Conservation (phyloP, 2,113 vertebrate genomes). For the Perca fluviatilis region DNA sequence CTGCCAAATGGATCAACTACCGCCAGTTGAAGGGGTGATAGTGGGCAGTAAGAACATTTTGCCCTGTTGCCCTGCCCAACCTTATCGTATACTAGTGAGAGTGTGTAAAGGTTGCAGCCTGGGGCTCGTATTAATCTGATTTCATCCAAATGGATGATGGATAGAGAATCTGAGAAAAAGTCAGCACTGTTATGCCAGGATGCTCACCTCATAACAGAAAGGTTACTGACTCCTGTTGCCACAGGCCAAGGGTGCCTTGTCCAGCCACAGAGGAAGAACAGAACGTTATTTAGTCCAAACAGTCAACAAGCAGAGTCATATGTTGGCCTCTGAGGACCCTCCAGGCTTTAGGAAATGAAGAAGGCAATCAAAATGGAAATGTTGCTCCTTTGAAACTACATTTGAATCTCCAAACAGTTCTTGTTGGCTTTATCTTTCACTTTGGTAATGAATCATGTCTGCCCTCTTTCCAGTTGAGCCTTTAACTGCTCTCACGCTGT, state of each 20-base stretch:
- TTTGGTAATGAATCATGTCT: constrained; percentile 65
- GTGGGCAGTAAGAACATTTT: not conserved
- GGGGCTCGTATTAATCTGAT: constrained; percentile 41
- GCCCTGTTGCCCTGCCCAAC: not conserved
- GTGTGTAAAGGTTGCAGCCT: constrained; percentile 2
- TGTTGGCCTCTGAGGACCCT: constrained; percentile 39
- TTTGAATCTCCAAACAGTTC: constrained; percentile 55
- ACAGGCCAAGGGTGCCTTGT: constrained; percentile 34
- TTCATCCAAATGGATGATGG: constrained; percentile 19
- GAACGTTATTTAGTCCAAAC: constrained; percentile 46
- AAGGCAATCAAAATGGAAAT: constrained; percentile 71
- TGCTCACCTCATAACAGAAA: constrained; percentile 37
- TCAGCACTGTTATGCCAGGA: not conserved
- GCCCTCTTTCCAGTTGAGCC: constrained; percentile 56
- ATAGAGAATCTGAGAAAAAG: constrained; percentile 10
- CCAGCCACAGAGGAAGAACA: constrained; percentile 38
- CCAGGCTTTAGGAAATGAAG: constrained; percentile 58
- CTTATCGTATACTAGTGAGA: constrained; percentile 4
- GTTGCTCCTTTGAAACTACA: constrained; percentile 54
- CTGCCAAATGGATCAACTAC: not conserved
- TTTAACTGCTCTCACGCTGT: constrained; percentile 62
- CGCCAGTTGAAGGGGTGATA: not conserved
- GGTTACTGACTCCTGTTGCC: constrained; percentile 42
- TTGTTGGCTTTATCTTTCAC: constrained; percentile 58
- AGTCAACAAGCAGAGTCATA: constrained; percentile 39